Percentiles rank a stretch among this genome's conserved stretches.
Conservation (phyloP, 1,140 invertebrate species). For the Lerema accius region DNA sequence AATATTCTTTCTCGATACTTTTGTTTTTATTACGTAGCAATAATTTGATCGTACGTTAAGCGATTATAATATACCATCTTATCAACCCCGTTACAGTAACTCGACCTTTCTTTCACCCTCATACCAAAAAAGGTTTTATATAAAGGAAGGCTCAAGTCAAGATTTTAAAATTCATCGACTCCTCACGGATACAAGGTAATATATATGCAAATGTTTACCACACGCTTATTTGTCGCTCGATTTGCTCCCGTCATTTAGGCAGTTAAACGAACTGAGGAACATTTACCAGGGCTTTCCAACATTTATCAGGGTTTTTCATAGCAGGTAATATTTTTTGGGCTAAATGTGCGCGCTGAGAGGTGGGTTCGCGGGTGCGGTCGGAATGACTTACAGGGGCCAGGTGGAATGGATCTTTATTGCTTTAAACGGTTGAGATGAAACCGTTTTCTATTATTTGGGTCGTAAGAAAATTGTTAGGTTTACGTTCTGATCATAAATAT, state of each 20-base stretch:
- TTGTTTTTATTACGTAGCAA: too few species aligned
- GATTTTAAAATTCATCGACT: conserved; percentile 39
- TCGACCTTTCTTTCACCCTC: neutral
- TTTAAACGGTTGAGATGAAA: conserved; percentile 25
- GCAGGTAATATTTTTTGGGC: conserved; percentile 36
- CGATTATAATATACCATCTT: neutral
- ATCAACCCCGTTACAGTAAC: neutral
- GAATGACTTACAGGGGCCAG: conserved; percentile 26
- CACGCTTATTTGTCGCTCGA: conserved; percentile 39
- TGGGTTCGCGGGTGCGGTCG: neutral
- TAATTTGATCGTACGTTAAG: too few species aligned
- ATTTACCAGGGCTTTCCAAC: conserved; percentile 29
- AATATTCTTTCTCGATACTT: too few species aligned
- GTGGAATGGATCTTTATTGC: conserved; percentile 25
- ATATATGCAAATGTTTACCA: conserved; percentile 40
- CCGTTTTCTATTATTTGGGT: conserved; percentile 8
- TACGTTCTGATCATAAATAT: neutral
- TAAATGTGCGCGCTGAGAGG: conserved; percentile 23
- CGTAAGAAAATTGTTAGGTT: conserved; percentile 3
- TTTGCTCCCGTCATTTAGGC: conserved; percentile 40
- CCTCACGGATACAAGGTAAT: conserved; percentile 20
- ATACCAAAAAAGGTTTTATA: neutral
- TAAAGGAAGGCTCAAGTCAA: conserved; percentile 21
- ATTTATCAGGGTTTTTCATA: conserved; percentile 32
- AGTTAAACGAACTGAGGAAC: conserved; percentile 38